Base-by-base conservation (phyloP, 92 coral and sea anemone genomes). In the Pocillopora meandrina region DNA sequence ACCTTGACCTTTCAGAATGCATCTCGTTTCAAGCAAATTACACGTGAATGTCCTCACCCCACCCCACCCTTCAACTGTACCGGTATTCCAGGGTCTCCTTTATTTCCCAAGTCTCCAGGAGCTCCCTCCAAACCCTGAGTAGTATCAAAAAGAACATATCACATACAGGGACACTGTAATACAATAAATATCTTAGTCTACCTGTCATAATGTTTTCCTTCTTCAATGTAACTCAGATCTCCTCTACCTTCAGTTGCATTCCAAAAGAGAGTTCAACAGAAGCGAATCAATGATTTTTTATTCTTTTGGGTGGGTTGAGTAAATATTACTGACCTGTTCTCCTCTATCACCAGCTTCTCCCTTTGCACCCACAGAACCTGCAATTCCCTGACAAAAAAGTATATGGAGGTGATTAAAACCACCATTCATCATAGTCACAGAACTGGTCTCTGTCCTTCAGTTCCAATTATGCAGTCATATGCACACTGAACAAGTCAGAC, bases 331-430 rank as follows among this genome's bases (percentile, higher is more conserved):
- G 2, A 91, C 95, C 92, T 72, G 74, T 67, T 72, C 66, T 1
- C 95, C 95, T 72, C 87, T 74, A 10, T 31, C 33, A 0, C 95
- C 95, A 60, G 16, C 31, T 74, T 56, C 82, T 56, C 95, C 95
- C 31, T 82, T 79, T n/a, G 73, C 70, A 17, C 95, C 95, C 36
- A 80, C 77, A 33, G 87, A 73, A 23, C 95, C 95, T 74, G 35
- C 35, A 11, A 77, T 75, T 20, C 95, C 94, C 95, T 91, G 65
- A 73, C 7, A 20, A 2, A 67, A 79, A 10, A 58, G 23, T 35
- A 31, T 2, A 31, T 2, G 10, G 77, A 62, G 14, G 56, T 74
- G 21, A 0, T 14, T n/a, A 71, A 66, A 66, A 11, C 36, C 36
- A 31, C 16, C 33, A 66, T 5, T 66, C 12, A 12, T 11, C 36